Evolutionary conservation across 2,888 invertebrate species (phyloP).

Genomic region (Serrognathus titanus): DNA sequence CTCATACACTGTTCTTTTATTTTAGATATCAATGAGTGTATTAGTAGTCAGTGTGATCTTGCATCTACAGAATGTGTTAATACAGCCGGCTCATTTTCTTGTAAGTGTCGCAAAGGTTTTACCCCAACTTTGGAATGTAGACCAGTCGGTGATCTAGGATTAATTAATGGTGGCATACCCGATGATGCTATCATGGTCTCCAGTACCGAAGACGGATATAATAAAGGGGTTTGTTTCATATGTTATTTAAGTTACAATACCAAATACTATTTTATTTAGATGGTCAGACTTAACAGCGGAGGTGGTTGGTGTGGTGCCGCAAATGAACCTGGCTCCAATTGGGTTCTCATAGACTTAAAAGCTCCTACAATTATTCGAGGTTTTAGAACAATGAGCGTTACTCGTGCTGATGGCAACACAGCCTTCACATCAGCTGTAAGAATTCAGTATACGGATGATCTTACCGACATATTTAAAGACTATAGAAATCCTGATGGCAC

Average conservation of each 20-base stretch:
- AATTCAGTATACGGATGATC: slow-evolving; percentile 82
- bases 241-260: not conserved
- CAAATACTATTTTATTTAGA: slow-evolving; percentile 50
- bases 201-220: slow-evolving; percentile 75
- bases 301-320: slow-evolving; percentile 90
- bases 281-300: slow-evolving; percentile 77
- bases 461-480: slow-evolving; percentile 86
- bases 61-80: slow-evolving; percentile 90
- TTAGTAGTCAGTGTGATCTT: slow-evolving; percentile 82
- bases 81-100: slow-evolving; percentile 83
- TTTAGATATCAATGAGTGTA: slow-evolving; percentile 84
- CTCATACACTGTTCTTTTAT: not conserved
- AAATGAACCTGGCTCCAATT: slow-evolving; percentile 82
- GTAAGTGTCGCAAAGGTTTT: slow-evolving; percentile 82
- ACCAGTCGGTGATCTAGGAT: slow-evolving; percentile 84
- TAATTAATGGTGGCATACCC: slow-evolving; percentile 84
- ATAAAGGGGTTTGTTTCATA: slow-evolving; percentile 62
- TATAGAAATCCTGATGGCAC: slow-evolving; percentile 91
- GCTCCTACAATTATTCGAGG: slow-evolving; percentile 87
- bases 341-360: slow-evolving; percentile 82
- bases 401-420: slow-evolving; percentile 74
- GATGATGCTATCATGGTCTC: slow-evolving; percentile 87
- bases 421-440: slow-evolving; percentile 90
- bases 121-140: slow-evolving; percentile 83
- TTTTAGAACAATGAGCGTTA: slow-evolving; percentile 86